Evolutionary conservation across 2,888 invertebrate species (phyloP), one percentile per base, ranked within the genome.

Genomic region (Bombylius discolor): DNA sequence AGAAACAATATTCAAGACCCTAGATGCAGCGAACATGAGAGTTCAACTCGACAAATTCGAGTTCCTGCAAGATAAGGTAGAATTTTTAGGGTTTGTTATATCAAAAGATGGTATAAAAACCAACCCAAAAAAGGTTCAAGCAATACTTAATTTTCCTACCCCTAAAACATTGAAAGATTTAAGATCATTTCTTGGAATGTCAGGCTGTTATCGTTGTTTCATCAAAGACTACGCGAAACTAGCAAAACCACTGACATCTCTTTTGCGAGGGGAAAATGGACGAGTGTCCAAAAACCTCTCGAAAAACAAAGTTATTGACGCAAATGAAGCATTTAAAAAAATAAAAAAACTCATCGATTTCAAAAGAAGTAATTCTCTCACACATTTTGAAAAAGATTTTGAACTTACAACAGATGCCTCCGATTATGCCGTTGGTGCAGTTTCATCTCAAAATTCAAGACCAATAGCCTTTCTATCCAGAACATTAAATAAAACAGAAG

Each of bases 391-490:
- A 0, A 59, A 65, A 59, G 54, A 60, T 4, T 68, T 68, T 52
- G 49, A 59, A 33, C 14, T 67, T n/a, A 64, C 64, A 5, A 65
- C 67, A 2, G 67, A 68, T 55, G 66, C 67, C 0, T 58, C 59
- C 23, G 42, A 46, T 52, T 59, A 49, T 36, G 68, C 67, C 3
- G 53, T 67, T 3, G 68, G 67, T 1, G 64, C 60, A 5, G 65
- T 70, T 3, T 51, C 68, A n/a, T 59, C 60, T 3, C 68, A 69
- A 60, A 63, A 60, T n/a, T 59, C 62, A 56, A 56, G 61, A 49
- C 67, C 66, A 2, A 61, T 69, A 12, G 64, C 64, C 33, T 68
- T 64, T 53, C 61, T 68, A 5, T 68, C 67, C 23, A 61, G 68
- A 60, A 68, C 64, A 1, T 55, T 64, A 54, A 62, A 56, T 12